Conservation (phyloP, 2,797 vertebrate species). For the Percopsis omiscomaycus region DNA sequence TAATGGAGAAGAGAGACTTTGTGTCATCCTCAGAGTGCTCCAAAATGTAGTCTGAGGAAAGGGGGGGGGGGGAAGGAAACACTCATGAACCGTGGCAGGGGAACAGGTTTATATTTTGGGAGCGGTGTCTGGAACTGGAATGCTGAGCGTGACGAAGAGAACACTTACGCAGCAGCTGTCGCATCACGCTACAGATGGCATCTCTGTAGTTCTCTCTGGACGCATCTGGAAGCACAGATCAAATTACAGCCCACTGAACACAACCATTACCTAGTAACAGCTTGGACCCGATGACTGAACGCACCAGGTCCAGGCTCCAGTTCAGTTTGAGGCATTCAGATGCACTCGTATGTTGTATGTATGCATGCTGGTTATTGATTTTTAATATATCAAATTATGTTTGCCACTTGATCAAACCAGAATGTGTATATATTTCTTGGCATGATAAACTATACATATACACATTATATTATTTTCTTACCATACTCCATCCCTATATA, state of each 20-base stretch:
- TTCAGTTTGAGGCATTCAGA: no score
- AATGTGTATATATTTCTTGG: no score
- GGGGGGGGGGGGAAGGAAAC: neutral
- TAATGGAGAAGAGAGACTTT: slow-evolving; percentile 97
- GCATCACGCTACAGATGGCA: slow-evolving; percentile 85
- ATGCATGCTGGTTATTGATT: no score
- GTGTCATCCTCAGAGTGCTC: slow-evolving; percentile 96
- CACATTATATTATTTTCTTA: slow-evolving; percentile 57
- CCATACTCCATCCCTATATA: slow-evolving; percentile 91
- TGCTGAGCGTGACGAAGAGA: neutral
- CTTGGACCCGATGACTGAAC: neutral
- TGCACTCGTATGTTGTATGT: no score
- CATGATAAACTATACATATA: neutral
- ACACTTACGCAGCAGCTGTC: slow-evolving; percentile 90
- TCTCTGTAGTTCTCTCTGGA: slow-evolving; percentile 93
- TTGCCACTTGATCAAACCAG: no score
- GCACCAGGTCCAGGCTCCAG: no score
- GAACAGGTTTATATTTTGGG: neutral
- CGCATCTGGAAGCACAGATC: slow-evolving; percentile 75
- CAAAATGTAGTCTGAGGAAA: slow-evolving; percentile 85
- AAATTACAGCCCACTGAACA: slow-evolving; percentile 8
- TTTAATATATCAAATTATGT: no score
- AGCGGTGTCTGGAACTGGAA: neutral
- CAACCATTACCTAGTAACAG: neutral
- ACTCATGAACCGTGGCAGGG: slow-evolving; percentile 3